Evolutionary conservation across 2,797 vertebrate species (phyloP).

Genomic region (Sebastes flavidus): DNA sequence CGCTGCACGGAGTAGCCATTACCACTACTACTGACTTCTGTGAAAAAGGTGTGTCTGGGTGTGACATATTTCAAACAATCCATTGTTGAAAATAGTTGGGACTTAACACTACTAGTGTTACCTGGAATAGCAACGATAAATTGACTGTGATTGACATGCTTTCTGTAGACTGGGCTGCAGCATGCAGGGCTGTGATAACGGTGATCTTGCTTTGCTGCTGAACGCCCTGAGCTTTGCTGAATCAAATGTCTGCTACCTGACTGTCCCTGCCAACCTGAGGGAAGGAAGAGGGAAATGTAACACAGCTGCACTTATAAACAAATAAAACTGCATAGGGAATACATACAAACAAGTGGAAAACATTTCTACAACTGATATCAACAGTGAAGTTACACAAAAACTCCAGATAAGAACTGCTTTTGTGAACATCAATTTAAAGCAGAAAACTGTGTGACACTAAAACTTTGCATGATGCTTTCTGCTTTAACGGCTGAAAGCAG

Average conservation of each 20-base stretch:
- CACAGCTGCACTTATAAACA: not conserved
- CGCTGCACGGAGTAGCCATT: too few species aligned
- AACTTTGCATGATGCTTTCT: not conserved
- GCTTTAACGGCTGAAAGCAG: not conserved
- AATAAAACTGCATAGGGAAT: not conserved
- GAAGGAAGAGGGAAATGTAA: conserved; percentile 47
- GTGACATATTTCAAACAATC: not conserved
- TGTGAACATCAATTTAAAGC: not conserved
- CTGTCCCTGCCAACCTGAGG: conserved; percentile 61
- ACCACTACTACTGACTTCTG: not conserved
- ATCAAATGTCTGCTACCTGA: conserved; percentile 51
- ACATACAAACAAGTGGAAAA: not conserved
- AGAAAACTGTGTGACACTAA: not conserved
- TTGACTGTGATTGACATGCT: conserved; percentile 39
- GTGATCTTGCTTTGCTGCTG: conserved; percentile 11
- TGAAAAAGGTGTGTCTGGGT: not conserved
- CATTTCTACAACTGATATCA: not conserved
- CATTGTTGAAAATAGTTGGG: not conserved
- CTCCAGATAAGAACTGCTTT: not conserved
- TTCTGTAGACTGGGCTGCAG: conserved; percentile 17
- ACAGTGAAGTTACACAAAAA: not conserved
- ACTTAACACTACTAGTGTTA: conserved; percentile 43
- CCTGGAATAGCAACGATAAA: conserved; percentile 56
- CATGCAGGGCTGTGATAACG: conserved; percentile 2
- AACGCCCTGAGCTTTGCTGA: conserved; percentile 52